Evolutionary conservation across 1,140 invertebrate species (phyloP), one percentile per base, ranked within the genome.

Genomic region (Zeugodacus cucurbitae): DNA sequence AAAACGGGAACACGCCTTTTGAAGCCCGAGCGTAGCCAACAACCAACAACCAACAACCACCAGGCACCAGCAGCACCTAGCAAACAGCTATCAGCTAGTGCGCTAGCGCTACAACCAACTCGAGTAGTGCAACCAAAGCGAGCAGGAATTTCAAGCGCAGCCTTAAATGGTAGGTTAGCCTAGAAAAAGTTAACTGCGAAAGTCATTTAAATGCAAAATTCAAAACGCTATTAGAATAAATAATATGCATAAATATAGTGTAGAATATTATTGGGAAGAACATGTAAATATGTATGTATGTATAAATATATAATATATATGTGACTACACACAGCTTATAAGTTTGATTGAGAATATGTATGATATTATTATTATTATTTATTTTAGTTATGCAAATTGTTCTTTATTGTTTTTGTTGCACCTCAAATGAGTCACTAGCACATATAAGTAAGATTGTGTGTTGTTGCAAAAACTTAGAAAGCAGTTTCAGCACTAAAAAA

Each of bases 1-100:
- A 82, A 82, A 82, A 82, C 74, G 74, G 74, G 74, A 82, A 82
- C 74, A 82, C 74, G 41, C 74, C 74, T 82, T 82, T 82, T 48
- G 34, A 82, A 82, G 74, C n/a, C 41, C n/a, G n/a, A 82, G 74
- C 41, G n/a, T 17, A 48, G 74, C 26, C 74, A 48, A 26, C 41
- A 29, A 37, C 70, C 70, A 74, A 1, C 70, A 82, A 41, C 41
- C 22, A 82, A 7, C 4, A 82, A 4, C 8, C 11, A 26, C 2
- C 41, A 82, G 44, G n/a, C 29, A 37, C 11, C 34, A 74, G 37
- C n/a, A n/a, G n/a, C n/a, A n/a, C n/a, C n/a, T n/a, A n/a, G n/a
- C 34, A 22, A 59, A 14, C 58, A n/a, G 22, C 58, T n/a, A 10
- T n/a, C 26, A 26, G 58, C 58, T 22, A 62, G 58, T 11, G n/a